These are phyloP conservation scores for Lymantria dispar DNA, from an alignment of 2,888 invertebrate genomes.

Conservation along the genomic window DNA sequence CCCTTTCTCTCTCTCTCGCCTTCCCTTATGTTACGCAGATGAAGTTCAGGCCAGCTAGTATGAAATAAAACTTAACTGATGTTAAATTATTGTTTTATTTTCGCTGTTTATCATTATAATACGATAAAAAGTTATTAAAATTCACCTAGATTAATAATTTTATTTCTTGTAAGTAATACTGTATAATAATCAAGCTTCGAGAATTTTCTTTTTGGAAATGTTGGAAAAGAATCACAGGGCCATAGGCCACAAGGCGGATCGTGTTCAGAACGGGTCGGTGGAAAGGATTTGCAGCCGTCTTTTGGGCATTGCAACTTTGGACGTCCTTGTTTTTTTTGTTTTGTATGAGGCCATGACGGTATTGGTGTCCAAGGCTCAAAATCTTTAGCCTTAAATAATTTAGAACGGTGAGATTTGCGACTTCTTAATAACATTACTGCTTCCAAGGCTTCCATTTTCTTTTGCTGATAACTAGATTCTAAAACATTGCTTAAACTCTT, in stretches of 20 bases:
- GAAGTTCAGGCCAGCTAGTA: too few relatives aligned
- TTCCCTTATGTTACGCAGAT: too few relatives aligned
- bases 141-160: constrained; percentile 14
- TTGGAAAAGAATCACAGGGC: constrained; percentile 43
- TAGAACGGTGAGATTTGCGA: neutral
- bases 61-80: neutral
- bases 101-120: constrained; percentile 41
- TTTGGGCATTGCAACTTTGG: constrained; percentile 45
- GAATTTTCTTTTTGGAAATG: constrained; percentile 46
- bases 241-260: constrained; percentile 38
- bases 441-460: constrained; percentile 2
- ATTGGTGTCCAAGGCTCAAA: constrained; percentile 66
- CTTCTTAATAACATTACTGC: constrained; percentile 2
- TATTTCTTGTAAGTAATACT: constrained; percentile 4
- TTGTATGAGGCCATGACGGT: constrained; percentile 56
- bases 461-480: neutral
- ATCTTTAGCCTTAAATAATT: constrained; percentile 35
- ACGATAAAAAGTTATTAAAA: constrained; percentile 4
- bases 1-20: too few relatives aligned
- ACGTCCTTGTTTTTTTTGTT: constrained; percentile 15
- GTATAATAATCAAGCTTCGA: constrained; percentile 22
- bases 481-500: constrained; percentile 15
- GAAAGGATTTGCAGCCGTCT: constrained; percentile 47
- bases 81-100: constrained; percentile 34
- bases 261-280: constrained; percentile 29